These are phyloP conservation scores for Puntigrus tetrazona DNA, from an alignment of 2,113 vertebrate genomes.

Conservation along the genomic window DNA sequence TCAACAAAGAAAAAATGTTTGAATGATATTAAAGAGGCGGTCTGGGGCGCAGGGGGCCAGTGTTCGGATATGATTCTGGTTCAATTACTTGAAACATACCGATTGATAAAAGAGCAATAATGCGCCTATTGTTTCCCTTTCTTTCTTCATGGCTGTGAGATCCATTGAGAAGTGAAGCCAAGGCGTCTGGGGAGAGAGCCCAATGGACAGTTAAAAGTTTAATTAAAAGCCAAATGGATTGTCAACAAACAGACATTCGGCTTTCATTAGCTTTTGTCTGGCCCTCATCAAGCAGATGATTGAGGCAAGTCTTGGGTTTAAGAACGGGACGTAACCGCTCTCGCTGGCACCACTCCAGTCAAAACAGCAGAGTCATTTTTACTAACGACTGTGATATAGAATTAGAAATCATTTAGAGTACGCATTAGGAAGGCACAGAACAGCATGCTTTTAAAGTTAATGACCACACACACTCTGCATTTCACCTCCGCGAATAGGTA, in stretches of 20 bases:
- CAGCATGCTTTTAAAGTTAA: conserved; percentile 13
- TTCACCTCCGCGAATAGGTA: background rate
- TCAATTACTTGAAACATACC: background rate
- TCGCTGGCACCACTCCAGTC: background rate
- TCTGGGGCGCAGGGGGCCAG: background rate
- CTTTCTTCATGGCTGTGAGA: background rate
- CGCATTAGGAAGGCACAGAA: conserved; percentile 1
- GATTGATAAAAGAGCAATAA: background rate
- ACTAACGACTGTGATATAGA: conserved; percentile 23
- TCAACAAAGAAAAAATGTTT: background rate
- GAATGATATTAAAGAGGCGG: conserved; percentile 1
- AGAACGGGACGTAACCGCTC: background rate
- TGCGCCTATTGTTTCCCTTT: background rate
- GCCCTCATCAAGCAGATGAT: conserved; percentile 12
- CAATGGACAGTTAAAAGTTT: conserved; percentile 7
- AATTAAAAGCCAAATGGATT: conserved; percentile 40
- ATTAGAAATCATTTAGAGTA: conserved; percentile 22
- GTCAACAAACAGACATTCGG: conserved; percentile 42
- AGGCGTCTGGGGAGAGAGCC: background rate
- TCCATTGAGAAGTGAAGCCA: background rate
- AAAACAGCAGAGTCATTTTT: conserved; percentile 23
- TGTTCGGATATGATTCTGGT: background rate
- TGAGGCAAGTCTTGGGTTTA: background rate
- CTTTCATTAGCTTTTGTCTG: conserved; percentile 26
- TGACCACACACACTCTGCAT: background rate